Conservation (phyloP, 2,888 invertebrate species). For the Xanthorhoe spadicearia region DNA sequence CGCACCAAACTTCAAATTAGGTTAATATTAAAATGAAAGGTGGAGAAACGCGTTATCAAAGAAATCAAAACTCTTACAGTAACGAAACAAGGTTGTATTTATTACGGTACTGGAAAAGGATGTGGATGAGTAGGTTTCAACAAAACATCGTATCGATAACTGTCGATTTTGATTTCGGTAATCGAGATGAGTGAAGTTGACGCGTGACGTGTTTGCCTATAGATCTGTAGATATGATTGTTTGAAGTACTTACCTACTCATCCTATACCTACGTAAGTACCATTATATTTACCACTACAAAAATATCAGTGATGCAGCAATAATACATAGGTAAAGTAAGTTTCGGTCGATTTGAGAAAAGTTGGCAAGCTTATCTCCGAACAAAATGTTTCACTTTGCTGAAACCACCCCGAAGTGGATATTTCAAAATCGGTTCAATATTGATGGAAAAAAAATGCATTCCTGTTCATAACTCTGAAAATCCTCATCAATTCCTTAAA, state of each 20-base stretch:
- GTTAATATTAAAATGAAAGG: not conserved
- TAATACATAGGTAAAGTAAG: no score
- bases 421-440: no score
- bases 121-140: slow-evolving; percentile 52
- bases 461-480: no score
- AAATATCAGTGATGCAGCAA: not conserved
- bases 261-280: not conserved
- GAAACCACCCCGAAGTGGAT: no score
- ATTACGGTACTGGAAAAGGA: not conserved
- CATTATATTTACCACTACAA: not conserved
- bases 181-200: slow-evolving; percentile 53
- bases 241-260: slow-evolving; percentile 1
- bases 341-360: no score
- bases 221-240: slow-evolving; percentile 31
- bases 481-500: no score
- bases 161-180: slow-evolving; percentile 73
- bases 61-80: not conserved
- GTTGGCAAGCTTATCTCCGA: no score
- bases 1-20: not conserved
- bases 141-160: slow-evolving; percentile 71
- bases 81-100: not conserved
- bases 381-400: no score
- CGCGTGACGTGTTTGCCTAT: slow-evolving; percentile 29
- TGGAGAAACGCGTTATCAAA: not conserved
- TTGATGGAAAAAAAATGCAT: no score